These are phyloP conservation scores for Babyrousa celebensis DNA, from an alignment of 2,797 vertebrate genomes.

Conservation along the genomic window DNA sequence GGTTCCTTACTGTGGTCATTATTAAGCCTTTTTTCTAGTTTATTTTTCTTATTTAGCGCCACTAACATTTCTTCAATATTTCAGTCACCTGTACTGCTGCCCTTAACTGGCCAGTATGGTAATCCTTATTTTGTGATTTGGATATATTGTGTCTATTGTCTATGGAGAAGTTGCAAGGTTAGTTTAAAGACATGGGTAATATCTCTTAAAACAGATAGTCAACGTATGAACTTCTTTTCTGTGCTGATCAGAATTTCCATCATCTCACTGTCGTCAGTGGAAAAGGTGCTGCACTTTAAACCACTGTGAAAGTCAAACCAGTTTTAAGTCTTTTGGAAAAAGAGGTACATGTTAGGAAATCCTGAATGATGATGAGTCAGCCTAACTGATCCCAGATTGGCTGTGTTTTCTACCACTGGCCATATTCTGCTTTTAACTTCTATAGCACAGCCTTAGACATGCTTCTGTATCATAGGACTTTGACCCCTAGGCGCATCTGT, in stretches of 20 bases:
- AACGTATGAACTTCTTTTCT: neutral
- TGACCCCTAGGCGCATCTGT: neutral
- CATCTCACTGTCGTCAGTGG: neutral
- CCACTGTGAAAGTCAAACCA: neutral
- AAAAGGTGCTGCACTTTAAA: conserved; percentile 17
- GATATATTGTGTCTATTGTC: neutral
- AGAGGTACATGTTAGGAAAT: conserved; percentile 32
- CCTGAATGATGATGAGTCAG: neutral
- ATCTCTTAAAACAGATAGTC: conserved; percentile 11
- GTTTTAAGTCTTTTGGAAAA: conserved; percentile 69
- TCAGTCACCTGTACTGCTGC: neutral
- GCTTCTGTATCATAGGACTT: neutral
- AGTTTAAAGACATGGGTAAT: neutral
- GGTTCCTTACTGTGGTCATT: neutral
- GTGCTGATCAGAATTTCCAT: conserved; percentile 23
- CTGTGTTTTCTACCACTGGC: neutral
- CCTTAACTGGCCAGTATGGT: neutral
- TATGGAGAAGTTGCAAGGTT: conserved; percentile 18
- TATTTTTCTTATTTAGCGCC: conserved; percentile 15
- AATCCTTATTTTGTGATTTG: conserved; percentile 55
- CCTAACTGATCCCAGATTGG: neutral
- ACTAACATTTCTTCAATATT: neutral
- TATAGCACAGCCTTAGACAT: neutral
- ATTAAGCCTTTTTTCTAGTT: conserved; percentile 25
- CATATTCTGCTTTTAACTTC: conserved; percentile 43